phyloP scores from a whole-genome alignment of 2,797 vertebrate species.

The Cyclura pinguis region DNA sequence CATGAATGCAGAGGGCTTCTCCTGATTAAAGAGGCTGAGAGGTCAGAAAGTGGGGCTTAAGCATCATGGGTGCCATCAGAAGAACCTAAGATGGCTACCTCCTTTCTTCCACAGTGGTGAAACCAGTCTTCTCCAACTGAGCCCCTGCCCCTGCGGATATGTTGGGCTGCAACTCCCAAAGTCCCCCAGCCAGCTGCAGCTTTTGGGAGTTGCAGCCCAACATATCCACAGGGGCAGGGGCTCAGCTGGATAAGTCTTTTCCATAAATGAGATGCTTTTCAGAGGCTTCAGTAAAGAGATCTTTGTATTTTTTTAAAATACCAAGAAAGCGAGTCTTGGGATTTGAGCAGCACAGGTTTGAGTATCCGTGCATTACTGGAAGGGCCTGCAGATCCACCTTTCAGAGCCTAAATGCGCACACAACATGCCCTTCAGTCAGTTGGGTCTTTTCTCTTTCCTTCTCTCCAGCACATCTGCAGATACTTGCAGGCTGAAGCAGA shows the following conservation, averaged over 20 bases:
- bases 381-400: neutral
- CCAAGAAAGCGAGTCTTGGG: neutral
- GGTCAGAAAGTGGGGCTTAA: rapidly evolving
- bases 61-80: neutral
- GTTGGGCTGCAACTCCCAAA: neutral
- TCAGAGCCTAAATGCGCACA: no score
- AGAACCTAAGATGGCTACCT: neutral
- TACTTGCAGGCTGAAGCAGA: constrained; percentile 94
- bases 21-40: neutral
- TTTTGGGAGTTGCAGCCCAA: no score
- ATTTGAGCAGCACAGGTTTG: no score
- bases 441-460: neutral
- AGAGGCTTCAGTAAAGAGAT: neutral
- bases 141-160: neutral
- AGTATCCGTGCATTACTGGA: no score
- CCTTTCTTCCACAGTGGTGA: neutral
- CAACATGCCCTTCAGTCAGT: rapidly evolving
- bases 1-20: neutral
- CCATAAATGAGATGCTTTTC: neutral
- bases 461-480: constrained; percentile 91
- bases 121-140: neutral
- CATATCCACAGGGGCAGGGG: neutral
- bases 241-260: neutral
- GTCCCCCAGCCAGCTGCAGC: no score
- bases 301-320: no score